Evolutionary conservation across 2,888 invertebrate genomes (phyloP), one percentile per base, ranked within the genome.

Genomic region (Cheilosia pagana): DNA sequence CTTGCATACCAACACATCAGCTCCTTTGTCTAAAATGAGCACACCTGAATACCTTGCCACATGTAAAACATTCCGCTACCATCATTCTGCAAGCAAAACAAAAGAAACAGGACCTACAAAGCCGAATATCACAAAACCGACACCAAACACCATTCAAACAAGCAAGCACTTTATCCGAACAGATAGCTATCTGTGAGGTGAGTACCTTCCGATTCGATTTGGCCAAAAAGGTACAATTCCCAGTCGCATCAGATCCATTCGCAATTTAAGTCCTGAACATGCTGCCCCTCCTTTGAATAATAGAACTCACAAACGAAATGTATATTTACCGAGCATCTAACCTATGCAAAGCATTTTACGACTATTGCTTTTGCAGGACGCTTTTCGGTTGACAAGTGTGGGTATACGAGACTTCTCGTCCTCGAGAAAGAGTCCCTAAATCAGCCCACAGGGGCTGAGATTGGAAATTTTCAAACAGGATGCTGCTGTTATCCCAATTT

Each of bases 281-380:
- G 21, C 10, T 35, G 21, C 10, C 14, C 25, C 2, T 14, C 14
- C n/a, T 14, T 50, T 5, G 7, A 45, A 62, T 50, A 59, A 41
- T 35, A 59, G 28, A 67, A 53, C 39, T 48, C 31, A 1, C 10
- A 50, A 43, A 48, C 74, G 52, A 74, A 70, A 85, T 65, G 70
- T 85, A 85, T 85, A 65, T 85, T 85, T 85, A 28, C 70, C 70
- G 25, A 79, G 63, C 59, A 65, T 14, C 78, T 70, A 63, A 85
- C 68, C 75, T 59, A 60, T 82, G 82, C 77, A 77, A 72, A 77
- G 55, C 71, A 77, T 71, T 77, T 82, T 72, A 82, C 65, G 82
- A 82, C 71, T 72, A 78, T 82, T 78, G 72, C 72, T 65, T 76
- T 39, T 52, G 48, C 62, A 23, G 57, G 25, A 53, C 31, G 31